phyloP scores from a whole-genome alignment of 2,888 invertebrate species.

The Drosophila recens region DNA sequence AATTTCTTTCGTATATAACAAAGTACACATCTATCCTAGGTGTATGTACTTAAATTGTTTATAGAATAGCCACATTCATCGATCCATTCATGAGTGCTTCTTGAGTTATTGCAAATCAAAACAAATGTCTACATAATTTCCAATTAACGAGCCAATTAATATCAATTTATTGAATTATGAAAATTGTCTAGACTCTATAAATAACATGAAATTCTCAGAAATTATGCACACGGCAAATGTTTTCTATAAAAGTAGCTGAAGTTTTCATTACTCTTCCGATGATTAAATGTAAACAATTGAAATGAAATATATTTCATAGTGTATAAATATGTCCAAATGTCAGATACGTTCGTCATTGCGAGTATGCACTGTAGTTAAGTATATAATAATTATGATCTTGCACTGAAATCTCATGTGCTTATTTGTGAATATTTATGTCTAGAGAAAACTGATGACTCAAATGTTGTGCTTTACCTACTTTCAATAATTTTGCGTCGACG shows the following conservation, averaged over 20 bases:
- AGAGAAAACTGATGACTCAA: slow-evolving; percentile 65
- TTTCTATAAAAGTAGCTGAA: slow-evolving; percentile 8
- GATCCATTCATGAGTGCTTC: slow-evolving; percentile 47
- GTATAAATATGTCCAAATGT: slow-evolving; percentile 1
- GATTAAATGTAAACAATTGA: slow-evolving; percentile 13
- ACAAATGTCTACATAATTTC: slow-evolving; percentile 55
- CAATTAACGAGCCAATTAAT: slow-evolving; percentile 55
- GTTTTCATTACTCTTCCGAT: not conserved
- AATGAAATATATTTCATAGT: not conserved
- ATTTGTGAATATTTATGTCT: slow-evolving; percentile 16
- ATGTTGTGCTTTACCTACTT: slow-evolving; percentile 68
- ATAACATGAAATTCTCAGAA: slow-evolving; percentile 44
- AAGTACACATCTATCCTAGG: not conserved
- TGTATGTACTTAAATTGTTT: slow-evolving; percentile 40
- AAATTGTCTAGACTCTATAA: slow-evolving; percentile 43
- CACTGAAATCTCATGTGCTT: slow-evolving; percentile 19
- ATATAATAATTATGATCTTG: slow-evolving; percentile 25
- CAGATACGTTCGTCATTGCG: not conserved
- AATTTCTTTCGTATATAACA: not conserved
- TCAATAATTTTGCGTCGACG: slow-evolving; percentile 61
- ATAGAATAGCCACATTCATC: slow-evolving; percentile 39
- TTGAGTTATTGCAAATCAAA: slow-evolving; percentile 53
- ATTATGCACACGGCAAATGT: slow-evolving; percentile 41
- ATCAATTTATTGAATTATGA: slow-evolving; percentile 51
- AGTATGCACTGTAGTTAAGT: slow-evolving; percentile 7